These are phyloP conservation scores for Boloria selene DNA, from an alignment of 2,888 invertebrate genomes.

Conservation along the genomic window DNA sequence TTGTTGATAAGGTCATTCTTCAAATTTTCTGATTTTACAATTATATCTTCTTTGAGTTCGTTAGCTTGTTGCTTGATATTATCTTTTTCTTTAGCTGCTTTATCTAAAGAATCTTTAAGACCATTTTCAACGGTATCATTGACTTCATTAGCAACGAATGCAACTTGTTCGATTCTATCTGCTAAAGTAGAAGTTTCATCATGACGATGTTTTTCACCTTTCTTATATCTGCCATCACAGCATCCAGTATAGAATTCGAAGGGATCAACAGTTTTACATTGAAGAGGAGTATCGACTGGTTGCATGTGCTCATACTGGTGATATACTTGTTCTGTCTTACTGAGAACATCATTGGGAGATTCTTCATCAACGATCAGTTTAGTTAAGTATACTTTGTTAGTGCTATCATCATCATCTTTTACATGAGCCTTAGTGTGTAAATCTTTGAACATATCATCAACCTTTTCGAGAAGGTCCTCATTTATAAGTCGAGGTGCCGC, in stretches of 20 bases:
- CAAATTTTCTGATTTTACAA: slow-evolving; percentile 51
- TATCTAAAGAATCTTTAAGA: slow-evolving; percentile 58
- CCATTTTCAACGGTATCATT: slow-evolving; percentile 56
- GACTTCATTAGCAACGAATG: slow-evolving; percentile 67
- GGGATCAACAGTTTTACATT: slow-evolving; percentile 59
- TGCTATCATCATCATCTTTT: slow-evolving; percentile 64
- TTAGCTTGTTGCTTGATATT: slow-evolving; percentile 60
- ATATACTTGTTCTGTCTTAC: slow-evolving; percentile 62
- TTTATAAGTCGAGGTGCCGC: slow-evolving; percentile 73
- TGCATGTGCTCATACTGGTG: slow-evolving; percentile 74
- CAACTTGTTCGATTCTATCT: slow-evolving; percentile 72
- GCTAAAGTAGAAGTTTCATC: slow-evolving; percentile 72
- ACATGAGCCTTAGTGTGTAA: slow-evolving; percentile 63
- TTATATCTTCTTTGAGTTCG: slow-evolving; percentile 55
- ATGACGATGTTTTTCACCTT: slow-evolving; percentile 68
- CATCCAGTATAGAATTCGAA: slow-evolving; percentile 69
- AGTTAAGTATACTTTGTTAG: slow-evolving; percentile 65
- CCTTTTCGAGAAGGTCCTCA: slow-evolving; percentile 74
- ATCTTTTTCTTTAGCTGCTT: slow-evolving; percentile 65
- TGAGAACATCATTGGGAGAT: slow-evolving; percentile 47
- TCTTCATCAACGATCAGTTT: slow-evolving; percentile 72
- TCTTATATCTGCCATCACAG: slow-evolving; percentile 63
- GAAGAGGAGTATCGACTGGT: slow-evolving; percentile 69
- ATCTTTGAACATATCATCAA: slow-evolving; percentile 80
- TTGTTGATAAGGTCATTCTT: slow-evolving; percentile 54